phyloP scores from a whole-genome alignment of 2,888 invertebrate genomes.

The Ornithoptera priamus region DNA sequence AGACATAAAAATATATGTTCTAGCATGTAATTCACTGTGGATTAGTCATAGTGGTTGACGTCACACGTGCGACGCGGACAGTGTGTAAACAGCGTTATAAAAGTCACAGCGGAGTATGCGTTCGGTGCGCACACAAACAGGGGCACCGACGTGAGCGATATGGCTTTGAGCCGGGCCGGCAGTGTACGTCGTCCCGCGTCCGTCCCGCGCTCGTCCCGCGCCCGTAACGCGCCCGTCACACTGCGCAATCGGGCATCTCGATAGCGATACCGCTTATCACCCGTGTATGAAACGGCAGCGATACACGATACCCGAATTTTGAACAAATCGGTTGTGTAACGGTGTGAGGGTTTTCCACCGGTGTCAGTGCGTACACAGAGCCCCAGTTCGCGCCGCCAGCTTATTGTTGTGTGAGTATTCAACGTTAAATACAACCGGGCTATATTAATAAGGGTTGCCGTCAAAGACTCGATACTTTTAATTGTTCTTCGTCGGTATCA shows the following conservation, averaged over 20 bases:
- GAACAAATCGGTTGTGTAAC: slow-evolving; percentile 20
- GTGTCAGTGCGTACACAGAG: background rate
- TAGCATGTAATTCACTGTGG: no score
- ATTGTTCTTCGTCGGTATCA: no score
- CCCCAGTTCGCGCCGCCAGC: background rate
- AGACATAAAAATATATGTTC: no score
- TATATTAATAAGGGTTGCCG: no score
- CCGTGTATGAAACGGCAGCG: slow-evolving; percentile 15
- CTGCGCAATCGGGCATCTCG: slow-evolving; percentile 12
- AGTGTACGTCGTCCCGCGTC: background rate
- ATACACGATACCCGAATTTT: slow-evolving; percentile 25
- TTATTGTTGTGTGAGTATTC: slow-evolving; percentile 15
- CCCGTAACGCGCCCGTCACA: slow-evolving; percentile 4
- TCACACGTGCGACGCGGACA: no score
- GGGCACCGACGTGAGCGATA: background rate
- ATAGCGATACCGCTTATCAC: slow-evolving; percentile 17
- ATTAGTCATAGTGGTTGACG: no score
- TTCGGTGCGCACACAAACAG: no score
- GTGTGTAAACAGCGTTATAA: no score
- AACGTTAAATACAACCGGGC: no score
- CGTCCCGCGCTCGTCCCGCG: slow-evolving; percentile 8
- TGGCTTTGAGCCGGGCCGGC: background rate
- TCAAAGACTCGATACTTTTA: no score
- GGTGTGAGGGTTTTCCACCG: background rate
- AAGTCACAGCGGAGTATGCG: no score